Evolutionary conservation across 1,140 invertebrate species (phyloP).

Genomic region (Atopsyche davidsoni): DNA sequence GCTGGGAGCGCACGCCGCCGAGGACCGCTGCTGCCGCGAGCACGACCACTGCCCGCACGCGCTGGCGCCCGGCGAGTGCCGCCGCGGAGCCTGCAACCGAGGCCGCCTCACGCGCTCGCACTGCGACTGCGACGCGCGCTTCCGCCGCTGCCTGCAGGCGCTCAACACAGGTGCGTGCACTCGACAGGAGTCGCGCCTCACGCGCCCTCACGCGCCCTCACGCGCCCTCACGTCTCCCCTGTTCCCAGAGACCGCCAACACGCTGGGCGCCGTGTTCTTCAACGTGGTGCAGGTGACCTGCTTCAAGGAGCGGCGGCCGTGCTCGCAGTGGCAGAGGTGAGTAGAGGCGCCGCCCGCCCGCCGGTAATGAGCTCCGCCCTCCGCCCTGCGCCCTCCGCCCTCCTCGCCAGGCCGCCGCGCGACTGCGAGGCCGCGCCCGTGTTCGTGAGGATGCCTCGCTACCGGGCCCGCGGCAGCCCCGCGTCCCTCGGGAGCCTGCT

Average conservation of each 20-base stretch:
- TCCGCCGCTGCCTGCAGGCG: slow-evolving; percentile 59
- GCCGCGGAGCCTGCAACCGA: slow-evolving; percentile 61
- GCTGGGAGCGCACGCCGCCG: slow-evolving; percentile 55
- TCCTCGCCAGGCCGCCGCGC: too few relatives aligned
- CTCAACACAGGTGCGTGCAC: slow-evolving; percentile 49
- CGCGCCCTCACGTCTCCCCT: background rate
- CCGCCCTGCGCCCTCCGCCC: too few relatives aligned
- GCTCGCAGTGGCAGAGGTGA: slow-evolving; percentile 58
- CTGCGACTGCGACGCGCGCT: slow-evolving; percentile 65
- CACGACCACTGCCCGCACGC: slow-evolving; percentile 68
- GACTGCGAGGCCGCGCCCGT: slow-evolving; percentile 19
- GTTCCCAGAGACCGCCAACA: slow-evolving; percentile 54
- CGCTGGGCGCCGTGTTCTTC: slow-evolving; percentile 63
- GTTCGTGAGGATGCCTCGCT: slow-evolving; percentile 26
- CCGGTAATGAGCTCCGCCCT: too few relatives aligned
- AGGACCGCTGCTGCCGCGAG: slow-evolving; percentile 68
- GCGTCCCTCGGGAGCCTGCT: slow-evolving; percentile 18
- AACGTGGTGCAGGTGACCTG: slow-evolving; percentile 63
- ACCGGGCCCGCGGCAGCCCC: slow-evolving; percentile 14
- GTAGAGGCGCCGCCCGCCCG: too few relatives aligned
- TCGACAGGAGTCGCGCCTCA: background rate
- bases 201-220: background rate
- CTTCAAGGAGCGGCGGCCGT: slow-evolving; percentile 59
- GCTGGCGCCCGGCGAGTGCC: slow-evolving; percentile 54
- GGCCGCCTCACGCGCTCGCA: slow-evolving; percentile 64